Conservation (phyloP, 2,888 invertebrate genomes). For the Penaeus monodon region DNA sequence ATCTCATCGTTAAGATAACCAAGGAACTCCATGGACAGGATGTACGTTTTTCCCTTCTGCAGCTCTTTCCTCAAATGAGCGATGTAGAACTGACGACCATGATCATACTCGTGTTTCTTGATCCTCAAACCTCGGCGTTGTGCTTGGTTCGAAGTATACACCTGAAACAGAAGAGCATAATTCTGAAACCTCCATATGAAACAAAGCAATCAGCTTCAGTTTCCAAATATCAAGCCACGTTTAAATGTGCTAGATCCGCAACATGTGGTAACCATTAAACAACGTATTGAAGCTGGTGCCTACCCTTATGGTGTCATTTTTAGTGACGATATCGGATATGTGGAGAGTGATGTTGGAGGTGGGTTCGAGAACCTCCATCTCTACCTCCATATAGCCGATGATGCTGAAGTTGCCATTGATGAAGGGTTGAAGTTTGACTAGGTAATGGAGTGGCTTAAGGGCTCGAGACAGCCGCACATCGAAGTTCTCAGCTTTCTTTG, state of each 20-base stretch:
- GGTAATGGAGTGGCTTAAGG: not conserved
- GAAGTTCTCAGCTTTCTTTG: too few species aligned
- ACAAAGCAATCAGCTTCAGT: too few species aligned
- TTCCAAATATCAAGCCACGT: too few species aligned
- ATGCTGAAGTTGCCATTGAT: slow-evolving; percentile 67
- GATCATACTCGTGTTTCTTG: slow-evolving; percentile 32
- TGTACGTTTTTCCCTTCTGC: slow-evolving; percentile 74
- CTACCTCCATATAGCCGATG: slow-evolving; percentile 63
- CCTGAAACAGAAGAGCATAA: too few species aligned
- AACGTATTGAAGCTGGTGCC: not conserved
- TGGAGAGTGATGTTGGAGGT: slow-evolving; percentile 30
- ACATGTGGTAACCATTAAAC: not conserved
- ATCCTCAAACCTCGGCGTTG: not conserved
- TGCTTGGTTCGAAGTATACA: too few species aligned
- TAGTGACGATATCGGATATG: slow-evolving; percentile 38
- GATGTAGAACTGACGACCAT: slow-evolving; percentile 77
- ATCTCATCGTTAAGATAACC: slow-evolving; percentile 82
- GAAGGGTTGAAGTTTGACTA: slow-evolving; percentile 75
- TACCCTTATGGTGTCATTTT: slow-evolving; percentile 74
- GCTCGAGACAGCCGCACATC: too few species aligned
- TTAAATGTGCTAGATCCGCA: too few species aligned
- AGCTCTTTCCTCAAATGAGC: slow-evolving; percentile 76
- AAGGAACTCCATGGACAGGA: slow-evolving; percentile 77
- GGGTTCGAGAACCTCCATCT: slow-evolving; percentile 19
- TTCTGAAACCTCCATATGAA: too few species aligned